Percentiles rank a stretch among this genome's conserved stretches.
These are phyloP conservation scores for Ceratina japonica DNA, from an alignment of 1,140 invertebrate genomes.

Conservation along the genomic window DNA sequence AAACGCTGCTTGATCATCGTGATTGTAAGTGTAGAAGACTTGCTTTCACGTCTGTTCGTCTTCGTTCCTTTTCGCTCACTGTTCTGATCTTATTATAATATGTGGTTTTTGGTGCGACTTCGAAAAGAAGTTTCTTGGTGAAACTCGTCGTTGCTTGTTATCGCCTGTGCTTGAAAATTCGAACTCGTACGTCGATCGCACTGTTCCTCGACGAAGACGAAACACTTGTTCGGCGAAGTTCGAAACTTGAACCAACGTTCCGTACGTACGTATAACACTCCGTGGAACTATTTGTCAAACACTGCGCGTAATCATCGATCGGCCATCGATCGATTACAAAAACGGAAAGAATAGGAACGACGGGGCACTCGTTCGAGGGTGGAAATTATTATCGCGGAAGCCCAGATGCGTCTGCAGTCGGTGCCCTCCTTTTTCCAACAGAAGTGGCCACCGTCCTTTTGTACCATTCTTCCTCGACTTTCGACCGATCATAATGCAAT, in stretches of 20 bases:
- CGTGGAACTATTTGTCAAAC: neutral
- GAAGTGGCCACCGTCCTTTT: neutral
- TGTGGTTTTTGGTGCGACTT: too few relatives aligned
- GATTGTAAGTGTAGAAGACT: too few relatives aligned
- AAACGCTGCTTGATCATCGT: too few relatives aligned
- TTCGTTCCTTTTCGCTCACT: too few relatives aligned
- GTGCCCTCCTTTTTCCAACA: conserved; percentile 19
- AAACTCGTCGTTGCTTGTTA: neutral
- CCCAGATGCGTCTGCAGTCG: conserved; percentile 21
- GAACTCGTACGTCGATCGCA: neutral
- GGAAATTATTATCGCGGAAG: conserved; percentile 34
- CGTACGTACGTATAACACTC: too few relatives aligned
- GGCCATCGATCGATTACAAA: conserved; percentile 35
- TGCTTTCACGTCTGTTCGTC: too few relatives aligned
- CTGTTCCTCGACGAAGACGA: neutral
- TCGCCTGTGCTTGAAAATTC: neutral
- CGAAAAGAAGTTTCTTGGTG: neutral
- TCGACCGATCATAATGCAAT: conserved; percentile 8
- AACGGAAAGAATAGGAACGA: neutral
- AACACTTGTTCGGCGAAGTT: neutral
- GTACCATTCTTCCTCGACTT: neutral
- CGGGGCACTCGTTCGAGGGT: neutral
- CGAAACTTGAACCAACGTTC: neutral
- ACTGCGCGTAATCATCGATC: conserved; percentile 10
- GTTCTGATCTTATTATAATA: too few relatives aligned